Evolutionary conservation across 2,888 invertebrate genomes (phyloP), one percentile per base, ranked within the genome.

Genomic region (Heteromyza rotundicornis): DNA sequence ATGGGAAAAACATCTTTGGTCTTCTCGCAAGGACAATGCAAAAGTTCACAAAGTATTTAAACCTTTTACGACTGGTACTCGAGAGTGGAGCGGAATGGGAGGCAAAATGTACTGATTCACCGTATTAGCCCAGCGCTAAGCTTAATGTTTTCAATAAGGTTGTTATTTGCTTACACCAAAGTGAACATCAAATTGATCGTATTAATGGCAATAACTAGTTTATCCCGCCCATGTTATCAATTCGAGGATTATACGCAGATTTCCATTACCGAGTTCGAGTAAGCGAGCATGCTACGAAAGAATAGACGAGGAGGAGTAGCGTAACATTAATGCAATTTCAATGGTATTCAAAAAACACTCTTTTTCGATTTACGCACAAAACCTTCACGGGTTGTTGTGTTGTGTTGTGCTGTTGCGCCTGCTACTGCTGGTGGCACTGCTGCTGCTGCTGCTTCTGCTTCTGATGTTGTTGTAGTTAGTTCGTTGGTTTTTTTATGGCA

Each of bases 121-220:
- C 19, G 12, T 22, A 23, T n/a, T 12, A 19, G 22, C 27, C 27
- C 5, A 27, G 27, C 27, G 27, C 27, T 27, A 27, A 65, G 60
- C 65, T 62, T 67, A 68, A 68, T 65, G 66, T 69, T 70, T 73
- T 75, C 80, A 76, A 79, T 78, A 76, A 75, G 75, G 74, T 74
- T 78, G 74, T 78, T 75, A 74, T 74, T 76, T 78, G 74, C 79
- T 79, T 74, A 71, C 79, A 73, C 71, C 73, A 72, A 81, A 79
- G 75, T 81, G 80, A 77, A 76, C 80, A 81, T 74, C 80, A 82
- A 82, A 82, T 82, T 82, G 82, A 81, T 82, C 81, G 80, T 81
- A 82, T 82, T 82, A 82, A 81, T 81, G 80, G 76, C 78, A 76
- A 78, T 82, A 81, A 82, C 81, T 80, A 80, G 80, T 82, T 82